Evolutionary conservation across 2,888 invertebrate species (phyloP).

Genomic region (Eristalinus aeneus): DNA sequence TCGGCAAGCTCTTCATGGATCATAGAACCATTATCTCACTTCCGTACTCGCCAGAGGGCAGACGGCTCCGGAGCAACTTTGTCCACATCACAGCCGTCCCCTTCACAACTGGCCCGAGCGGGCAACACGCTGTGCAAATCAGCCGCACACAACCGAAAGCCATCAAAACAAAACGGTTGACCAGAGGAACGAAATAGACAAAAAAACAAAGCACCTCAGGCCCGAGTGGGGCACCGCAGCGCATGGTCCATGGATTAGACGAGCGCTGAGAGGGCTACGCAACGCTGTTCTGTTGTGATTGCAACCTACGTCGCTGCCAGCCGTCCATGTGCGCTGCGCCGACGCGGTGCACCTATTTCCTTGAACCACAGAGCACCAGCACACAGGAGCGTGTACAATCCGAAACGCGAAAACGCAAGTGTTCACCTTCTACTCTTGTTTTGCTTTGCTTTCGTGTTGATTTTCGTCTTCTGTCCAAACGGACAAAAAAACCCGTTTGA

Average conservation of each 20-base stretch:
- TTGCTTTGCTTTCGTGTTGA: constrained; percentile 24
- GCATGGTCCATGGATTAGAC: neutral
- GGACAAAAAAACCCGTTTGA: constrained; percentile 63
- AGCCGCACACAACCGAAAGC: constrained; percentile 18
- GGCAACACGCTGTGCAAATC: constrained; percentile 45
- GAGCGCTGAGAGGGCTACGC: neutral
- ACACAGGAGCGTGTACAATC: neutral
- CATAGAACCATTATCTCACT: constrained; percentile 47
- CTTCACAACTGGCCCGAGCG: neutral
- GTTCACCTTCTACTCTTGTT: constrained; percentile 51
- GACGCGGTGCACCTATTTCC: constrained; percentile 50
- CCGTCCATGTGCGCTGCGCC: constrained; percentile 30
- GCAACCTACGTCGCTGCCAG: constrained; percentile 18
- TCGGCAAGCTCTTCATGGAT: constrained; percentile 5
- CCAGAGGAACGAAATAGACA: neutral
- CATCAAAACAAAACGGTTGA: constrained; percentile 29
- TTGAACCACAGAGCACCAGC: constrained; percentile 51
- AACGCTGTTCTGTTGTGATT: constrained; percentile 46
- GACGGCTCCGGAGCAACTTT: neutral
- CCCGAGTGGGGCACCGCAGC: constrained; percentile 12
- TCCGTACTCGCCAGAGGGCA: constrained; percentile 44
- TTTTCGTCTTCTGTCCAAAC: constrained; percentile 1
- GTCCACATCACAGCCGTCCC: neutral
- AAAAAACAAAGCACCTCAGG: neutral
- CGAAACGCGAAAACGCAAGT: constrained; percentile 71